Evolutionary conservation across 2,888 invertebrate species (phyloP), one percentile per base, ranked within the genome.

Genomic region (Anticlea derivata): DNA sequence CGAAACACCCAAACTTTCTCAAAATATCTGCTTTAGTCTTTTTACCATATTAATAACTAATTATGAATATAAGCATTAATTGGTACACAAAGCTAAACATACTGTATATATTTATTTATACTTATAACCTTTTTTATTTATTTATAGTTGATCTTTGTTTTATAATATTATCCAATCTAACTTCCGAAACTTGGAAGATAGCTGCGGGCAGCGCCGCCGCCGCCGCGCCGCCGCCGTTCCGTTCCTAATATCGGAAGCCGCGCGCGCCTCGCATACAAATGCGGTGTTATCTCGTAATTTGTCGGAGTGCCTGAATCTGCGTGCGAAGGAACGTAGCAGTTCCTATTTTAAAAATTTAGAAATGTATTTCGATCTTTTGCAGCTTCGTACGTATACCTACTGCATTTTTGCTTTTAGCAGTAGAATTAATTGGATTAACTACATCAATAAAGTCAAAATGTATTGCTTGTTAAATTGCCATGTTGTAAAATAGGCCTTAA

Each of bases 201-300:
- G 41, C 38, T 53, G 39, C 37, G 52, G 43, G 53, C 51, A n/a
- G n/a, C n/a, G n/a, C n/a, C n/a, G n/a, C n/a, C n/a, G n/a, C n/a
- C n/a, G n/a, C n/a, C n/a, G n/a, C n/a, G 54, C 50, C 17, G 49
- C 46, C 56, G 43, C 46, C 50, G 65, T 70, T 70, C 66, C 68
- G 68, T 68, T 73, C 57, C 70, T 76, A 79, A 77, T 77, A 78
- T 75, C 68, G 72, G 63, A 64, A 64, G 69, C 27, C 57, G 64
- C 38, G 50, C 75, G 74, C 75, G 75, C 53, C 68, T 62, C 71
- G 81, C 81, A 80, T 81, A 80, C 76, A 70, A 70, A 81, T 75
- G 71, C 54, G 63, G 56, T 49, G 67, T 76, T 80, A 79, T 63
- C 56, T 61, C 63, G 71, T 70, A 71, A 79, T 77, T 80, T 75